Conservation (phyloP, 2,797 vertebrate species). For the Masticophis lateralis region DNA sequence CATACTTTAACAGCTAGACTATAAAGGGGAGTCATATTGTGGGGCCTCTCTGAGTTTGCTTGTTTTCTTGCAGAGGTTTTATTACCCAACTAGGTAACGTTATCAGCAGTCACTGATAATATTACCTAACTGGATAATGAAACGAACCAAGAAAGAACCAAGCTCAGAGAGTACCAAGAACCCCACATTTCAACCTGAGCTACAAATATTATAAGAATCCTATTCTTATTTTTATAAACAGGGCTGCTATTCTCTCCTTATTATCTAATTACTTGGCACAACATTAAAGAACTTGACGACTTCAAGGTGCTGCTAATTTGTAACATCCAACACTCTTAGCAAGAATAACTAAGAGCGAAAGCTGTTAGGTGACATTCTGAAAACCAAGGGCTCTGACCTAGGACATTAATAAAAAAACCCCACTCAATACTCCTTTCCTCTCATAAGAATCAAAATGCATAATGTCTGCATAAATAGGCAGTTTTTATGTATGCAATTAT, state of each 20-base stretch:
- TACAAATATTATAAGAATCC: neutral
- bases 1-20: conserved; percentile 5
- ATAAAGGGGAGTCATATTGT: neutral
- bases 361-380: neutral
- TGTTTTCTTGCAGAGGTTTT: neutral
- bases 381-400: neutral
- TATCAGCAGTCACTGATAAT: neutral
- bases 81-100: neutral
- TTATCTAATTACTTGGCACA: neutral
- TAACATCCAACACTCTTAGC: neutral
- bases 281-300: neutral
- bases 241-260: neutral
- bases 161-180: neutral
- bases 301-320: neutral
- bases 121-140: neutral
- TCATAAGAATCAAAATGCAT: neutral
- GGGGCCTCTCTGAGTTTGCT: neutral
- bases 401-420: neutral
- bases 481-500: neutral
- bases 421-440: neutral
- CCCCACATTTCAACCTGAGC: neutral
- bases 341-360: neutral
- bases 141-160: neutral
- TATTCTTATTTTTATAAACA: accelerated
- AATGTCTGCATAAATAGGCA: neutral